A percentile compares a stretch with the other conserved stretches of the same genome.
Evolutionary conservation across 2,888 invertebrate species (phyloP).

Genomic region (Magallana nippona): DNA sequence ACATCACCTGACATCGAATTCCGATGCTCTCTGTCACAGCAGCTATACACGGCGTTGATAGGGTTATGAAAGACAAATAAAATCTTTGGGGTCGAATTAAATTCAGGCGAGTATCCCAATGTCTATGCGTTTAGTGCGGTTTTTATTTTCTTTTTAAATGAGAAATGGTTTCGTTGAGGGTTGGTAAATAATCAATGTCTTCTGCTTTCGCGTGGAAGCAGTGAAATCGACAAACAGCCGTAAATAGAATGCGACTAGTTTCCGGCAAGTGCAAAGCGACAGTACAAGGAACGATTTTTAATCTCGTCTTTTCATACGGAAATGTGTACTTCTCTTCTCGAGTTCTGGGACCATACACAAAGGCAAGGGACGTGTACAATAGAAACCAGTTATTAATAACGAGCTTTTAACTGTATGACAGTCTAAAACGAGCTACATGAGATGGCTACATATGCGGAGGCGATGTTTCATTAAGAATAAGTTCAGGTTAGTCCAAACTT

Average conservation of each 20-base stretch:
- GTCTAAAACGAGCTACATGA: too few relatives aligned
- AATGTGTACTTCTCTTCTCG: background rate
- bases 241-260: background rate
- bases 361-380: too few relatives aligned
- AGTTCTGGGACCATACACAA: too few relatives aligned
- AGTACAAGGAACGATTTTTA: background rate
- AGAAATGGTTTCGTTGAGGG: background rate
- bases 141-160: slow-evolving; percentile 29
- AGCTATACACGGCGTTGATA: too few relatives aligned
- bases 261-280: background rate
- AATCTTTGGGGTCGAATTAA: background rate
- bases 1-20: too few relatives aligned
- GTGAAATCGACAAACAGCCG: background rate
- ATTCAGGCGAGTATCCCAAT: background rate
- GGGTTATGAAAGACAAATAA: background rate
- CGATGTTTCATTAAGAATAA: background rate
- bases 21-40: too few relatives aligned
- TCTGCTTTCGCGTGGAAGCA: background rate
- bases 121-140: background rate
- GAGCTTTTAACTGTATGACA: too few relatives aligned
- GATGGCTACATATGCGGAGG: background rate
- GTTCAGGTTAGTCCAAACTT: background rate
- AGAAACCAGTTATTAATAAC: too few relatives aligned
- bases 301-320: background rate
- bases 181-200: slow-evolving; percentile 22